Conservation (phyloP, 2,888 invertebrate species). For the Choristoneura rosaceana region DNA sequence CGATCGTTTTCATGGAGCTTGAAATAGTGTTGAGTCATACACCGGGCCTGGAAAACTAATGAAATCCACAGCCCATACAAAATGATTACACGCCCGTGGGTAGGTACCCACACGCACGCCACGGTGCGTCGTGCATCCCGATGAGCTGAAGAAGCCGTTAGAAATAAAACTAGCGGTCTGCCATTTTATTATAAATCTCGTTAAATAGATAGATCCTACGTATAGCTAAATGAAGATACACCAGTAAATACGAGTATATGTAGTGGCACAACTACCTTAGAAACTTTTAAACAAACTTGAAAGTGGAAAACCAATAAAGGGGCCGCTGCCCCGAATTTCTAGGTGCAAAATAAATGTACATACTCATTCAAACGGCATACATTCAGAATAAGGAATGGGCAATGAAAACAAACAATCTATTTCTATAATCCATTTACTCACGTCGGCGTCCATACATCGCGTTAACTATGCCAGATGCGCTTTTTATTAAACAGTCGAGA, state of each 20-base stretch:
- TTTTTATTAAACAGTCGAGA: constrained; percentile 54
- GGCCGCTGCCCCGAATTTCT: constrained; percentile 3
- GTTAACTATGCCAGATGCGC: constrained; percentile 54
- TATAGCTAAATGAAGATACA: background rate
- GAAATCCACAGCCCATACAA: constrained; percentile 48
- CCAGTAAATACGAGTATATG: background rate
- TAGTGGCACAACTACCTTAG: background rate
- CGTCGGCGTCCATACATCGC: constrained; percentile 49
- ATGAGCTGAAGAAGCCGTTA: constrained; percentile 36
- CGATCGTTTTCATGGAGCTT: constrained; percentile 38
- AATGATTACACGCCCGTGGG: constrained; percentile 48
- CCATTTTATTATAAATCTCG: constrained; percentile 22
- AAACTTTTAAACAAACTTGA: background rate
- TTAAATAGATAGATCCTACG: constrained; percentile 1
- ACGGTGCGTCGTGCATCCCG: constrained; percentile 26
- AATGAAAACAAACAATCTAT: constrained; percentile 64
- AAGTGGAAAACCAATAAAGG: background rate
- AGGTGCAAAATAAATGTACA: constrained; percentile 15
- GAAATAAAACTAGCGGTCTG: constrained; percentile 19
- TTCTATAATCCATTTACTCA: constrained; percentile 60
- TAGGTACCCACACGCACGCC: constrained; percentile 48
- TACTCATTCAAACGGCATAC: constrained; percentile 11
- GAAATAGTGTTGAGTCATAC: constrained; percentile 53
- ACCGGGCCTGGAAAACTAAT: constrained; percentile 45
- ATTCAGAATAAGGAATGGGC: constrained; percentile 43